A percentile compares a stretch with the other conserved stretches of the same genome.
These are phyloP conservation scores for Epinotia nisella DNA, from an alignment of 2,888 invertebrate species.

Conservation along the genomic window DNA sequence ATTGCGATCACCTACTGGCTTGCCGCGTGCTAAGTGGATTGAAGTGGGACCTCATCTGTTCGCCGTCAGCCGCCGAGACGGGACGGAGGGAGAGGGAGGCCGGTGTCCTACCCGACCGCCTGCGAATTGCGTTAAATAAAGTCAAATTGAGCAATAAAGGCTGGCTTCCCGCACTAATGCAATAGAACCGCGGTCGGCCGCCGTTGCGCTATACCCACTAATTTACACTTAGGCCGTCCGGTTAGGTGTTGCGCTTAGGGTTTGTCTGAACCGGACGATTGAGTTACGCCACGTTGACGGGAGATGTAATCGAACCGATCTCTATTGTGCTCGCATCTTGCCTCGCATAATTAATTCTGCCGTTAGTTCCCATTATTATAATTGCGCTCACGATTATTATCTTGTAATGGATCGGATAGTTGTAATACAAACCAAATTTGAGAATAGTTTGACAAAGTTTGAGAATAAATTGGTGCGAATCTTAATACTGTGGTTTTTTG, in stretches of 20 bases:
- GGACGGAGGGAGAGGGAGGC: slow-evolving; percentile 57
- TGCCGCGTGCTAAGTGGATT: slow-evolving; percentile 81
- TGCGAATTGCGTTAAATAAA: slow-evolving; percentile 80
- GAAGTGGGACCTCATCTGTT: slow-evolving; percentile 83
- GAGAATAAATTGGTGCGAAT: too few species aligned
- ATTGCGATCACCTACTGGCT: slow-evolving; percentile 76
- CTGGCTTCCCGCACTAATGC: slow-evolving; percentile 78
- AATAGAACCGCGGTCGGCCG: slow-evolving; percentile 72
- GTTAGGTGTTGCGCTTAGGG: slow-evolving; percentile 42
- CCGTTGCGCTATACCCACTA: slow-evolving; percentile 69
- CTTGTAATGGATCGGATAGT: background rate
- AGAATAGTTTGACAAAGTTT: too few species aligned
- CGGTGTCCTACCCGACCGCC: slow-evolving; percentile 48
- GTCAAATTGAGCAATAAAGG: slow-evolving; percentile 85
- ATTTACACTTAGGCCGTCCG: slow-evolving; percentile 62
- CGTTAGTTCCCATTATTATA: background rate
- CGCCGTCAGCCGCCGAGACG: slow-evolving; percentile 66
- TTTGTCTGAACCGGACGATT: slow-evolving; percentile 35
- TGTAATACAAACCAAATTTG: background rate
- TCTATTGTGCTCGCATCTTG: slow-evolving; percentile 8
- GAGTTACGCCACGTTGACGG: slow-evolving; percentile 7
- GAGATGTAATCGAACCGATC: slow-evolving; percentile 11
- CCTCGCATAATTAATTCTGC: background rate
- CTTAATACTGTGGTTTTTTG: too few species aligned
- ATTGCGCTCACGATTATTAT: slow-evolving; percentile 10